Percentiles rank a stretch among this genome's conserved stretches.
Conservation (phyloP, 2,113 vertebrate species). For the Opisthocomus hoazin region DNA sequence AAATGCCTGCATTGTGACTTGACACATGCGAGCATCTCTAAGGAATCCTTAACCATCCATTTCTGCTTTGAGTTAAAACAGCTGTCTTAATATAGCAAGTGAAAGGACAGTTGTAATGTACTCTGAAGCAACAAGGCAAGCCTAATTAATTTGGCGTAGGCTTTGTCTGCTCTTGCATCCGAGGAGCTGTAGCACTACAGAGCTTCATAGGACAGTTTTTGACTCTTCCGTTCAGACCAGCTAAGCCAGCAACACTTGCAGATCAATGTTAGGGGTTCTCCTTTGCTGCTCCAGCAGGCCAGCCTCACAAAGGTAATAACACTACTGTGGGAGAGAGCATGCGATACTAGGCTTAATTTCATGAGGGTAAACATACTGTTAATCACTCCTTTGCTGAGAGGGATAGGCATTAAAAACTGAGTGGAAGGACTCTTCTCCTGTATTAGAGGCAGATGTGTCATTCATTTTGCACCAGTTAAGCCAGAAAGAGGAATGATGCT, state of each 20-base stretch:
- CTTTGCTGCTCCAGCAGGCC: background rate
- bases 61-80: conserved; percentile 14
- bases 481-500: background rate
- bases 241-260: background rate
- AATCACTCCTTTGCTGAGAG: background rate
- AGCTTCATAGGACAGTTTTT: background rate
- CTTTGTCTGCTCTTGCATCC: background rate
- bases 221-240: background rate
- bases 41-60: conserved; percentile 5
- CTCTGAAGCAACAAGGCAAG: background rate
- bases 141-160: background rate
- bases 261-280: background rate
- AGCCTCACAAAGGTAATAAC: background rate
- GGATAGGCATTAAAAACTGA: background rate
- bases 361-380: background rate
- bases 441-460: background rate
- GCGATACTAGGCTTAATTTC: background rate
- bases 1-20: background rate
- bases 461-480: background rate
- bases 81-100: conserved; percentile 3
- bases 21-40: background rate
- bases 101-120: background rate
- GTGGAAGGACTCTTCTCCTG: background rate
- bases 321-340: background rate
- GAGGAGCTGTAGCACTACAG: background rate